A percentile compares a stretch with the other conserved stretches of the same genome.
Conservation (phyloP, 2,888 invertebrate genomes). For the Eupithecia tripunctaria region DNA sequence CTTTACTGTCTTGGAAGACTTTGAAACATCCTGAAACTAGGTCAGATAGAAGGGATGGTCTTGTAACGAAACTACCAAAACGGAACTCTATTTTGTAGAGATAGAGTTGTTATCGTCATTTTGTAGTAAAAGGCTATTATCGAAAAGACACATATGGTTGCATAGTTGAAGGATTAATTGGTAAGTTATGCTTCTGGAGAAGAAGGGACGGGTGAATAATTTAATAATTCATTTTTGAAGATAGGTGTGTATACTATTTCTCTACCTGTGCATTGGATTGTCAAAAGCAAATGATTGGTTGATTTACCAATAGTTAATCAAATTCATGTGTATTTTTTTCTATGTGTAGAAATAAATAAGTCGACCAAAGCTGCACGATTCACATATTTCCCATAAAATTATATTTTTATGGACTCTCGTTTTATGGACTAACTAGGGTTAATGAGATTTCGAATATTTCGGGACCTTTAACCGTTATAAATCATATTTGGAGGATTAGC, state of each 20-base stretch:
- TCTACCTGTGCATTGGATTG: not conserved
- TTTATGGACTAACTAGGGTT: slow-evolving; percentile 8
- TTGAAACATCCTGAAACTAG: slow-evolving; percentile 41
- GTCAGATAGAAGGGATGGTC: slow-evolving; percentile 33
- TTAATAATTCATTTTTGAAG: not conserved
- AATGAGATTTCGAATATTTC: slow-evolving; percentile 29
- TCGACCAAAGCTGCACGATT: not conserved
- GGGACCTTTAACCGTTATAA: slow-evolving; percentile 26
- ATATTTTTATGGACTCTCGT: slow-evolving; percentile 9
- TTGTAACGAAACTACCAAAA: slow-evolving; percentile 24
- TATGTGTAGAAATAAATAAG: not conserved
- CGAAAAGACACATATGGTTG: slow-evolving; percentile 8
- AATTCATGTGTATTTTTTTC: not conserved
- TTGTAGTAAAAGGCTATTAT: not conserved
- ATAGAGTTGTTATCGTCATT: slow-evolving; percentile 2
- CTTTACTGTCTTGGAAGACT: slow-evolving; percentile 37
- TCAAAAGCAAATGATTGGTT: not conserved
- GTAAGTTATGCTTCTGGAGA: not conserved
- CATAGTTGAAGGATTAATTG: slow-evolving; percentile 7
- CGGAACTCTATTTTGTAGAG: slow-evolving; percentile 18
- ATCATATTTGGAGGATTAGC: slow-evolving; percentile 29
- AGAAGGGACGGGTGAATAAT: not conserved
- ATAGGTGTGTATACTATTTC: not conserved
- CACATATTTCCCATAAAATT: not conserved
- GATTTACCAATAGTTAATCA: not conserved